phyloP scores from a whole-genome alignment of 2,113 vertebrate species.

The Sapayoa aenigma region DNA sequence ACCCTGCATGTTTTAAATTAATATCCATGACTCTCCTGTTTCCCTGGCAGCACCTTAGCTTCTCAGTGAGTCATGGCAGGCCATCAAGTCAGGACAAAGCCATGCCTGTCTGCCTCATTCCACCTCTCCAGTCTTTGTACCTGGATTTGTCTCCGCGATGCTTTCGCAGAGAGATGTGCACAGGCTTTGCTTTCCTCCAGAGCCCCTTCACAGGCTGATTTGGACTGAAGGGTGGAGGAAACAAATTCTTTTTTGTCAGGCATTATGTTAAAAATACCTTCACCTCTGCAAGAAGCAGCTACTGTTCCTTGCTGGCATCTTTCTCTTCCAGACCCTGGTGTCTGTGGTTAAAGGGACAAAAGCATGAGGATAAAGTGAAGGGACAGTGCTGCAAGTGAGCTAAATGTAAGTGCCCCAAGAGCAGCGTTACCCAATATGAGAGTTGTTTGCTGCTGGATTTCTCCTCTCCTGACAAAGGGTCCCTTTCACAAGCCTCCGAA shows the following conservation, averaged over 20 bases:
- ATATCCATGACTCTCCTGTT: neutral
- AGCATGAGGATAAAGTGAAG: neutral
- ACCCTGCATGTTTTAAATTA: neutral
- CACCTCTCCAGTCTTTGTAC: neutral
- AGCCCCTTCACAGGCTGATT: neutral
- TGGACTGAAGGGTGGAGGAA: neutral
- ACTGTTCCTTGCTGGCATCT: neutral
- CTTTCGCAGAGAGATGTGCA: neutral
- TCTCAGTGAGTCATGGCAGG: neutral
- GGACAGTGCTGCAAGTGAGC: neutral
- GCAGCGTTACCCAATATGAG: neutral
- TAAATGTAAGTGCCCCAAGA: slow-evolving; percentile 49
- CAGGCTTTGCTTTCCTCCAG: neutral
- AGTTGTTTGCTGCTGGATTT: neutral
- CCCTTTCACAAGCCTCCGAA: neutral
- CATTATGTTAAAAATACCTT: slow-evolving; percentile 36
- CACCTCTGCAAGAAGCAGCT: neutral
- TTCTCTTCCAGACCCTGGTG: neutral
- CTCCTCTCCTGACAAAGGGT: slow-evolving; percentile 11
- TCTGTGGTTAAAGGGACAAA: slow-evolving; percentile 22
- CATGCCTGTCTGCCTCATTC: neutral
- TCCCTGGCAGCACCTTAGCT: neutral
- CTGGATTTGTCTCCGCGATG: neutral
- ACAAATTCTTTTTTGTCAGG: neutral
- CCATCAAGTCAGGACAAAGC: neutral